A percentile compares a stretch with the other conserved stretches of the same genome.
These are phyloP conservation scores for Thyatira batis DNA, from an alignment of 2,888 invertebrate genomes.

Conservation along the genomic window DNA sequence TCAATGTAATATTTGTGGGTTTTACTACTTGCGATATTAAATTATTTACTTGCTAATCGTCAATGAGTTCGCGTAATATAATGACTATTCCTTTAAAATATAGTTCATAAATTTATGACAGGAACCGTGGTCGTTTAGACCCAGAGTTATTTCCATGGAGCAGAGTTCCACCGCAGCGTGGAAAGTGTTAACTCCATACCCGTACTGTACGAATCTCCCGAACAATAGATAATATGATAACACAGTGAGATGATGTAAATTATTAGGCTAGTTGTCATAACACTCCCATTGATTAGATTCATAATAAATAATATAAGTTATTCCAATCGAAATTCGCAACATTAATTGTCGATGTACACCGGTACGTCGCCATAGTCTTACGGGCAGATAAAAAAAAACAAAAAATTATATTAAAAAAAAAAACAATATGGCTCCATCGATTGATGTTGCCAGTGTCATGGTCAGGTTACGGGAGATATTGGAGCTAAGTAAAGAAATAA, in stretches of 20 bases:
- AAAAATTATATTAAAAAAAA: neutral
- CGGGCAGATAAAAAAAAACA: neutral
- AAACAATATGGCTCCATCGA: too few species aligned
- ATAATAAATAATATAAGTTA: constrained; percentile 46
- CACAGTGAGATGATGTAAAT: constrained; percentile 58
- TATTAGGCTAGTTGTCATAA: constrained; percentile 60
- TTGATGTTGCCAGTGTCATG: too few species aligned
- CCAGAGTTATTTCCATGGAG: constrained; percentile 6
- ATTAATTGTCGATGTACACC: neutral
- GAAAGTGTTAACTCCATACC: constrained; percentile 39
- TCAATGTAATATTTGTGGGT: too few species aligned
- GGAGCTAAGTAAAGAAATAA: too few species aligned
- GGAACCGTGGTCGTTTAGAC: neutral
- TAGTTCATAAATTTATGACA: neutral
- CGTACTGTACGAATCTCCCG: constrained; percentile 36
- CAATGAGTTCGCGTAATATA: too few species aligned
- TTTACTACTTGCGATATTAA: too few species aligned
- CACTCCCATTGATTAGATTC: constrained; percentile 63
- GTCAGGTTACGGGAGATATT: too few species aligned
- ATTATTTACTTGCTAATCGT: too few species aligned
- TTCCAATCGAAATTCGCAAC: constrained; percentile 1
- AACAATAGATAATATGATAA: constrained; percentile 66
- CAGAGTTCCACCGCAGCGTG: constrained; percentile 14
- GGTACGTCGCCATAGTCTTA: neutral
- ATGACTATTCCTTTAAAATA: too few species aligned